phyloP scores from a whole-genome alignment of 2,797 vertebrate genomes.

The Falco concolor region DNA sequence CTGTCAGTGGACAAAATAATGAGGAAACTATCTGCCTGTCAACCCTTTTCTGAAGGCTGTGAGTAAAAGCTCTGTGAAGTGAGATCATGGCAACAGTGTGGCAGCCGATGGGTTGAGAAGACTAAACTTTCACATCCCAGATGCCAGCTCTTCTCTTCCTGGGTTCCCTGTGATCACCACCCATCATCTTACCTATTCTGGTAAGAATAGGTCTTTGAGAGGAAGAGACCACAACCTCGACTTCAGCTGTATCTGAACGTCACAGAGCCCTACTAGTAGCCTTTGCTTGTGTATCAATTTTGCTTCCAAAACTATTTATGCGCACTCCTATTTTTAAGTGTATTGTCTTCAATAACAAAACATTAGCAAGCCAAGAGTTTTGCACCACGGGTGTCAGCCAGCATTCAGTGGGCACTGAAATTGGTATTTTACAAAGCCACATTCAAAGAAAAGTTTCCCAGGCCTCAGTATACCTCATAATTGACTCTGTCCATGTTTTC shows the following conservation, averaged over 20 bases:
- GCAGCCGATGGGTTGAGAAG: background rate
- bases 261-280: background rate
- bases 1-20: background rate
- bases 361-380: background rate
- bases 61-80: background rate
- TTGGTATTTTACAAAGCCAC: background rate
- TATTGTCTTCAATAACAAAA: background rate
- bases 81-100: background rate
- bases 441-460: background rate
- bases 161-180: background rate
- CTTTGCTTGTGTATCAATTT: background rate
- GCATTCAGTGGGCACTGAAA: background rate
- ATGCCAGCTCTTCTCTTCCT: background rate
- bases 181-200: background rate
- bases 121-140: background rate
- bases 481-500: background rate
- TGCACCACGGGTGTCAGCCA: background rate
- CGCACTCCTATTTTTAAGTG: background rate
- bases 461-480: background rate
- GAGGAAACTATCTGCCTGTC: background rate
- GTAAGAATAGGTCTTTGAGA: background rate
- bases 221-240: rapidly evolving
- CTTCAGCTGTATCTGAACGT: background rate
- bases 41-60: background rate
- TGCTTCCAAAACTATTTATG: background rate